Base-by-base conservation (phyloP, 1,140 invertebrate species). In the Aleiodes sp. region DNA sequence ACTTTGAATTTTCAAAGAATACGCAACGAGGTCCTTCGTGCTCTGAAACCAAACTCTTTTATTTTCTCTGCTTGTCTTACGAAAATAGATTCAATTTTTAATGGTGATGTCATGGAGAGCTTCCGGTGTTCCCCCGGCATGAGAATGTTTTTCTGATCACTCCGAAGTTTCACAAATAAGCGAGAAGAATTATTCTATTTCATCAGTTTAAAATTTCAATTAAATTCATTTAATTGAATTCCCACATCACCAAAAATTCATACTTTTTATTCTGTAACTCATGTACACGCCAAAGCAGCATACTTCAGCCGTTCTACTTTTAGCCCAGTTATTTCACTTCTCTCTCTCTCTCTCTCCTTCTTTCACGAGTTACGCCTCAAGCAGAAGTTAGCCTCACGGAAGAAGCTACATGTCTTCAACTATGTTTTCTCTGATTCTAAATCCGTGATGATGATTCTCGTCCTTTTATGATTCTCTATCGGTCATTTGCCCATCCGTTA, bases 271-370 rank as follows among this genome's bases (percentile, higher is more conserved):
- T 52, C 46, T 2, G 21, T 10, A 52, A 52, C 21, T 52, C 46
- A 16, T 52, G 46, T n/a, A n/a, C 46, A 19, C 21, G 46, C 46
- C 46, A 52, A 52, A 52, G 16, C 46, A 52, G 16, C 46, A 52
- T 52, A 52, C 19, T 24, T 52, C 12, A 9, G 16, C 46, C 46
- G 46, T 7, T 52, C 46, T 52, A 52, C 46, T 52, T 52, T 52
- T 52, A 52, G 46, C 46, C 46, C 46, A 52, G 19, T 46, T 14
- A n/a, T 21, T 24, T 21, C 21, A 21, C n/a, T n/a, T n/a, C n/a
- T 52, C 46, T 52, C 46, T 4, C 21, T 52, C 12, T 21, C 46
- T 24, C 46, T 24, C 46, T 9, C 21, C 6, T 52, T 12, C 21
- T 10, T 24, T 21, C 46, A 21, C 9, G 6, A 52, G 21, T 52